phyloP scores from a whole-genome alignment of 2,797 vertebrate genomes.

The Spheniscus humboldti region DNA sequence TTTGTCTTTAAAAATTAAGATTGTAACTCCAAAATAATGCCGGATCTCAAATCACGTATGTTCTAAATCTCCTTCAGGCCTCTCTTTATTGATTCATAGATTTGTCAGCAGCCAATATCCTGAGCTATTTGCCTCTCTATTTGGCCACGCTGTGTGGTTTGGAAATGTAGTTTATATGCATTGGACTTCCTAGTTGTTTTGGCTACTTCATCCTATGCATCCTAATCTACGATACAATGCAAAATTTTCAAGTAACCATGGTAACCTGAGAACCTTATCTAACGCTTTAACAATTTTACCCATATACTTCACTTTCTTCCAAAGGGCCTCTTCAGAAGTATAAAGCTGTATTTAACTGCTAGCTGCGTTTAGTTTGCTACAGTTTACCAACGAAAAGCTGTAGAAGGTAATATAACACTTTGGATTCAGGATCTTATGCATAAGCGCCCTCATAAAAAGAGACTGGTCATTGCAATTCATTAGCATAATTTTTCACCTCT shows the following conservation, averaged over 20 bases:
- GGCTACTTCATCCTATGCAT: slow-evolving; percentile 64
- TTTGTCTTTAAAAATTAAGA: slow-evolving; percentile 16
- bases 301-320: slow-evolving; percentile 52
- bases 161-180: slow-evolving; percentile 47
- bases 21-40: not conserved
- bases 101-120: slow-evolving; percentile 17
- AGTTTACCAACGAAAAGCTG: slow-evolving; percentile 59
- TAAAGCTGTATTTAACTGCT: slow-evolving; percentile 55
- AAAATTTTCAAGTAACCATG: slow-evolving; percentile 72
- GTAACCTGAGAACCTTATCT: slow-evolving; percentile 66
- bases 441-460: slow-evolving; percentile 39
- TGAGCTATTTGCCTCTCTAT: slow-evolving; percentile 30
- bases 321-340: slow-evolving; percentile 53
- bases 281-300: slow-evolving; percentile 25
- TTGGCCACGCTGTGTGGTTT: not conserved
- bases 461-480: slow-evolving; percentile 66
- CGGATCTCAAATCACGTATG: not conserved
- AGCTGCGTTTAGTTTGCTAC: not conserved
- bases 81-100: slow-evolving; percentile 15
- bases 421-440: not conserved
- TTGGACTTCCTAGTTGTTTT: slow-evolving; percentile 55
- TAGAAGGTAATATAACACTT: slow-evolving; percentile 48
- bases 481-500: slow-evolving; percentile 67
- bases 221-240: slow-evolving; percentile 57
- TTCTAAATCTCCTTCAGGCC: not conserved